phyloP scores from a whole-genome alignment of 2,888 invertebrate species.

The Rotaria magnacalcarata region DNA sequence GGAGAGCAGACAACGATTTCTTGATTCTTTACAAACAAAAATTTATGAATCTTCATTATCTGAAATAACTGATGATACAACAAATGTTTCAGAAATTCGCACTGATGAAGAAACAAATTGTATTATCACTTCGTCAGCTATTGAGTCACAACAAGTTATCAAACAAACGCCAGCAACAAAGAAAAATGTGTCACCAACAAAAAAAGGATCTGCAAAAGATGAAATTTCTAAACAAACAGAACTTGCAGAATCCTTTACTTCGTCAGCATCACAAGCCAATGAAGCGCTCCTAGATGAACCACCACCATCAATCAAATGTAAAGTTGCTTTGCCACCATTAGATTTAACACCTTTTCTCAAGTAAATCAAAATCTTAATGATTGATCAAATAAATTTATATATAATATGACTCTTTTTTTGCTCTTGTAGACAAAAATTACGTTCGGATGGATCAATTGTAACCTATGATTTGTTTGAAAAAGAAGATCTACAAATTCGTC shows the following conservation, averaged over 20 bases:
- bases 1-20: conserved; percentile 56
- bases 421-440: background rate
- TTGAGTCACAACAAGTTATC: background rate
- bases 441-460: background rate
- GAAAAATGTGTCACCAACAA: background rate
- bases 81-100: background rate
- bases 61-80: conserved; percentile 5
- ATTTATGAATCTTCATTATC: conserved; percentile 45
- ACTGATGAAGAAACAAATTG: background rate
- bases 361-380: background rate
- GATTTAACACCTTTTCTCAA: background rate
- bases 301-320: background rate
- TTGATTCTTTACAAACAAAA: conserved; percentile 55
- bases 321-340: background rate
- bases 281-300: background rate
- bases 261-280: background rate
- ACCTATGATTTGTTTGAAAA: background rate
- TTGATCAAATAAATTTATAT: background rate
- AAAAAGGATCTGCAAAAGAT: background rate
- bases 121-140: background rate
- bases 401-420: too few relatives aligned
- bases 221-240: background rate
- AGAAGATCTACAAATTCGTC: conserved; percentile 46
- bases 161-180: background rate
- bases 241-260: background rate